These are phyloP conservation scores for Callipepla squamata DNA, from an alignment of 2,113 vertebrate species.

Conservation along the genomic window DNA sequence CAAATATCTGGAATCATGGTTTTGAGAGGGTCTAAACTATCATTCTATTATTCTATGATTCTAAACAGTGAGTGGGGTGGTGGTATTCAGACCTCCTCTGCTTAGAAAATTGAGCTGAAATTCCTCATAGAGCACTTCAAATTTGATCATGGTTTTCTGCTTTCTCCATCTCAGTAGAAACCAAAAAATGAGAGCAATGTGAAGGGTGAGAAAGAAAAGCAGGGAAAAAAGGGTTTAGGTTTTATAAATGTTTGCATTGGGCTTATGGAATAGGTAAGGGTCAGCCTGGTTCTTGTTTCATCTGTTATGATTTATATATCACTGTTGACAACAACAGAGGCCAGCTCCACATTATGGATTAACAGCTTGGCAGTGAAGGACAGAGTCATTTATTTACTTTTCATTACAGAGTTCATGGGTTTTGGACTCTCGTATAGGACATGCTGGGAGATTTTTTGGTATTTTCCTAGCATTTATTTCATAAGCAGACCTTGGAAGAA, in stretches of 20 bases:
- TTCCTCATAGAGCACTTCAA: neutral
- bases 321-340: conserved; percentile 28
- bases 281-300: neutral
- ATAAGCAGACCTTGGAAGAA: neutral
- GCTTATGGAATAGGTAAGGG: neutral
- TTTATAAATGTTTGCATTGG: neutral
- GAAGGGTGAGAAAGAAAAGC: neutral
- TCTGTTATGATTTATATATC: conserved; percentile 14
- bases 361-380: conserved; percentile 47
- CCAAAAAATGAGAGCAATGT: neutral
- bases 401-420: conserved; percentile 14
- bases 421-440: conserved; percentile 7
- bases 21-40: neutral
- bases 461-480: neutral
- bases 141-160: neutral
- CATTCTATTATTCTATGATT: no score
- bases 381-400: conserved; percentile 48
- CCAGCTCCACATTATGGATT: conserved; percentile 24
- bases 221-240: neutral
- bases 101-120: neutral
- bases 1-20: neutral
- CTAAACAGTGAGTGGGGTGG: neutral
- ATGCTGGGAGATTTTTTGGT: neutral
- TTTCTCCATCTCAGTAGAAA: neutral
- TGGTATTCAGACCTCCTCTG: neutral